Percentiles rank a stretch among this genome's conserved stretches.
Conservation (phyloP, 2,113 vertebrate genomes). For the Apodemus speciosus region DNA sequence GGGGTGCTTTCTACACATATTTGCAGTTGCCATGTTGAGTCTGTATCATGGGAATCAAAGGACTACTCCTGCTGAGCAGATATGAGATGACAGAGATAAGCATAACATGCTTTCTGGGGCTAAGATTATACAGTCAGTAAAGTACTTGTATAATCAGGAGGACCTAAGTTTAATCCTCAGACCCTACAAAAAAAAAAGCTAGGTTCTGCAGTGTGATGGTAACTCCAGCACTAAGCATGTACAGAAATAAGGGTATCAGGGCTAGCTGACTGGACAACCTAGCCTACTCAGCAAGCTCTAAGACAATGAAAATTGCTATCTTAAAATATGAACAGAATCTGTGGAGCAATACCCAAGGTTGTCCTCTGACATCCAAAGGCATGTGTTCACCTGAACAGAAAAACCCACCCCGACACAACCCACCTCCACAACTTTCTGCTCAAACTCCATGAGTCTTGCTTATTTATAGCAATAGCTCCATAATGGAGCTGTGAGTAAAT, state of each 20-base stretch:
- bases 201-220: not conserved
- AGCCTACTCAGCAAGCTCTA: not conserved
- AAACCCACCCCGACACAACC: too few species aligned
- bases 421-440: not conserved
- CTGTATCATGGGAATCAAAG: not conserved
- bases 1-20: not conserved
- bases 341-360: not conserved
- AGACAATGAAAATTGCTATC: not conserved
- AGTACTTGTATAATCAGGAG: not conserved
- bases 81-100: not conserved
- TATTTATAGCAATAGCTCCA: not conserved
- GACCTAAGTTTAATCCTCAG: not conserved
- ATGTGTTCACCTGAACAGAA: not conserved
- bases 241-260: not conserved
- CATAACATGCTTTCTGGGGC: not conserved
- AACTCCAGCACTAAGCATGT: not conserved
- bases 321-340: not conserved
- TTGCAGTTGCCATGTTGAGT: not conserved
- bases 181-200: not conserved
- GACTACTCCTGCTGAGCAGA: not conserved
- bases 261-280: too few species aligned
- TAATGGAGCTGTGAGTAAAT: slow-evolving; percentile 15
- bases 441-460: slow-evolving; percentile 11
- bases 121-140: not conserved
- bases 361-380: not conserved